phyloP scores from a whole-genome alignment of 2,888 invertebrate species.

The Brachynemurus nebulosus region DNA sequence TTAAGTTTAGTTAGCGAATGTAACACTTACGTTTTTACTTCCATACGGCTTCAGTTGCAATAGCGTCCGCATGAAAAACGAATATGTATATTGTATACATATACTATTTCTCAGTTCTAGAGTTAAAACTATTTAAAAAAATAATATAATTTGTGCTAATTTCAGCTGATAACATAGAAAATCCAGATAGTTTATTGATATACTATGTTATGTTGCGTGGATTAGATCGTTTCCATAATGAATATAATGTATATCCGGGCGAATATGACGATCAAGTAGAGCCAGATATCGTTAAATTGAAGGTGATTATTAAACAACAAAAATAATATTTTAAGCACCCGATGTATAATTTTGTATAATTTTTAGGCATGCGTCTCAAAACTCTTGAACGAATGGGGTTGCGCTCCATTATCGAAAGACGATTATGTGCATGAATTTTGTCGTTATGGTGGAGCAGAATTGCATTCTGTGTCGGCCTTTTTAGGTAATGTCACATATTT shows the following conservation, averaged over 20 bases:
- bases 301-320: conserved; percentile 35
- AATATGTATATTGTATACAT: too few species aligned
- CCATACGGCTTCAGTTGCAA: too few species aligned
- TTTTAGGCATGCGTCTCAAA: conserved; percentile 29
- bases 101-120: too few species aligned
- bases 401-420: conserved; percentile 63
- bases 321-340: neutral
- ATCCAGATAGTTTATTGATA: conserved; percentile 74
- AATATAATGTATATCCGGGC: conserved; percentile 83
- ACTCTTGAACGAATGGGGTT: conserved; percentile 73
- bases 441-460: conserved; percentile 86
- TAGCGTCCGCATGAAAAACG: too few species aligned
- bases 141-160: neutral
- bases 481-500: conserved; percentile 39
- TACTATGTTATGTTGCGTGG: conserved; percentile 83
- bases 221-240: conserved; percentile 77
- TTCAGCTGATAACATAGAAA: conserved; percentile 39
- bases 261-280: conserved; percentile 74
- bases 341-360: neutral
- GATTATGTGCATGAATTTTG: conserved; percentile 92
- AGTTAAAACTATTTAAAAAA: too few species aligned
- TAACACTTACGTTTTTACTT: too few species aligned
- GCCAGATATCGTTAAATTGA: conserved; percentile 77
- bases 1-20: too few species aligned
- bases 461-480: conserved; percentile 88